Evolutionary conservation across 1,140 invertebrate species (phyloP).

Genomic region (Periplaneta americana): DNA sequence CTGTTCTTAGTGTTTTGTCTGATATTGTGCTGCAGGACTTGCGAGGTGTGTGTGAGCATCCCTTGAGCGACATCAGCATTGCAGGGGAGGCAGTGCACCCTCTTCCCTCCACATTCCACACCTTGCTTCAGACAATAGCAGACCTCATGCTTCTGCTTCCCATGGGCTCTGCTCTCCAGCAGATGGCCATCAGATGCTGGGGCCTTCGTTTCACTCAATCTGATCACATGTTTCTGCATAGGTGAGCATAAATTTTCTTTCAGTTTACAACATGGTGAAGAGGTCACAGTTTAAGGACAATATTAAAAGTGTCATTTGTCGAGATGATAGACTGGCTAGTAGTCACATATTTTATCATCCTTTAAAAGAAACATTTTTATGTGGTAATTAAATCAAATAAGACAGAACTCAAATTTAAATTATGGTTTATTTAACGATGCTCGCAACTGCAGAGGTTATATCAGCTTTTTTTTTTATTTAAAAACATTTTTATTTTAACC

Average conservation of each 20-base stretch:
- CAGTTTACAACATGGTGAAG: background rate
- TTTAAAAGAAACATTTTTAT: too few relatives aligned
- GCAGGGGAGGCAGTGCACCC: constrained; percentile 75
- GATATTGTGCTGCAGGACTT: constrained; percentile 35
- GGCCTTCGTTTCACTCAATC: constrained; percentile 80
- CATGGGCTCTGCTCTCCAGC: constrained; percentile 77
- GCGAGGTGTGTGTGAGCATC: constrained; percentile 68
- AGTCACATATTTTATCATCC: too few relatives aligned
- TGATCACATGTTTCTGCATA: constrained; percentile 91
- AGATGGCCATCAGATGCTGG: constrained; percentile 92
- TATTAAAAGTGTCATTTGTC: background rate
- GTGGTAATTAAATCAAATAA: background rate
- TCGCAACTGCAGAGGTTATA: too few relatives aligned
- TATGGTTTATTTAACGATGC: too few relatives aligned
- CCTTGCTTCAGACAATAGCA: constrained; percentile 83
- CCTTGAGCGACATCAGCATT: constrained; percentile 70
- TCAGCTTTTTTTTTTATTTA: too few relatives aligned
- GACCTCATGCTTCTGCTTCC: constrained; percentile 89
- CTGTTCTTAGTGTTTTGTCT: background rate
- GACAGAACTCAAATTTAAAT: background rate
- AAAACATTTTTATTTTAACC: too few relatives aligned
- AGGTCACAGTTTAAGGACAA: background rate
- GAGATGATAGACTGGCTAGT: too few relatives aligned
- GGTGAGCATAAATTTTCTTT: constrained; percentile 37
- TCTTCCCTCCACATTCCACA: constrained; percentile 78